A percentile compares a stretch with the other conserved stretches of the same genome.
Conservation (phyloP, 2,113 vertebrate genomes). For the Isichthys henryi region DNA sequence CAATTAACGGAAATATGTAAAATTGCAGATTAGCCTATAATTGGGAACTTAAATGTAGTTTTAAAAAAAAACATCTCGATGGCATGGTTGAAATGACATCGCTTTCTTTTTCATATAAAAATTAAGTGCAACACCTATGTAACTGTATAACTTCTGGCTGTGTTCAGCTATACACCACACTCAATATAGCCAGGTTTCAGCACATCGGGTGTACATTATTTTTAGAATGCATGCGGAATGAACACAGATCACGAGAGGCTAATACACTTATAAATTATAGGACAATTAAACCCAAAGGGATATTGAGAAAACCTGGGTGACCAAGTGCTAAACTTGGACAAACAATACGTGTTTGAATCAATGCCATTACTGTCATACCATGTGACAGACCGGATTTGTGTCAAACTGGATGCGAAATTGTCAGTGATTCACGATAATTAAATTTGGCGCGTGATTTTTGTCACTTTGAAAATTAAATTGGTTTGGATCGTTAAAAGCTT, state of each 20-base stretch:
- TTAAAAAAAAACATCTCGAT: too few relatives aligned
- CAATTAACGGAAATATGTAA: too few relatives aligned
- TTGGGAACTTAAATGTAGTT: too few relatives aligned
- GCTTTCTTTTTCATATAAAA: too few relatives aligned
- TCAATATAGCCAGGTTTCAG: neutral
- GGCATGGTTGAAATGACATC: neutral
- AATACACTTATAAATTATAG: neutral
- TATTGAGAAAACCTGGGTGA: neutral
- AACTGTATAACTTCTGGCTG: neutral
- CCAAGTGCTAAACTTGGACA: neutral
- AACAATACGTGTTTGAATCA: neutral
- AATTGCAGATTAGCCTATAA: too few relatives aligned
- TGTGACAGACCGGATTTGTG: neutral
- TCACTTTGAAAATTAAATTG: neutral
- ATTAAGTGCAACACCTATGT: neutral
- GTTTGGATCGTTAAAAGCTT: neutral
- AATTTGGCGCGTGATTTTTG: neutral
- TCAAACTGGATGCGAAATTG: neutral
- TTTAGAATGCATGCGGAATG: neutral
- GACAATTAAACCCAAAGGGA: neutral
- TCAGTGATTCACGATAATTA: neutral
- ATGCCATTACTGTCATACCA: neutral
- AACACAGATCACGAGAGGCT: neutral
- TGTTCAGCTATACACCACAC: neutral
- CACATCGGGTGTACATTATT: neutral